Evolutionary conservation across 2,888 invertebrate genomes (phyloP), one percentile per base, ranked within the genome.

Genomic region (Linnaemya vulpina): DNA sequence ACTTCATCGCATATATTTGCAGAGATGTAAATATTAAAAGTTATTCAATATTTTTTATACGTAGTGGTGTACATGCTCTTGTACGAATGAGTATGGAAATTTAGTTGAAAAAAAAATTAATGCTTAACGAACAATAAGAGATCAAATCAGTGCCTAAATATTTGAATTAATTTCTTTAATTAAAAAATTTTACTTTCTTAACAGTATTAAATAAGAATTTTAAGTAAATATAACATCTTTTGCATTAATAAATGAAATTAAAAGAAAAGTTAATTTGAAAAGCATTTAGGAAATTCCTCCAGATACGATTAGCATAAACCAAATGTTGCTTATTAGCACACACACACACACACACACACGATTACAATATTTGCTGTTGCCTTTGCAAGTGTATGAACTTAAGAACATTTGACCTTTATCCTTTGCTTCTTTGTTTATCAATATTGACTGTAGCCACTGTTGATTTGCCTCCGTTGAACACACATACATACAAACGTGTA

Each of bases 1-100:
- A 40, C 38, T 40, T 40, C 1, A 40, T 40, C n/a, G n/a, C n/a
- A 35, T 60, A 60, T 9, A 8, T 38, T 17, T 11, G 9, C 38
- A 4, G 17, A 30, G 15, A 9, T 15, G 3, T 15, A 38, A n/a
- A n/a, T n/a, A n/a, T 1, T 22, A 1, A 58, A 40, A 25, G 20
- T 40, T 55, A 25, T 43, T 58, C 11, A 40, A 71, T 71, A 55
- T 71, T 71, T 43, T 11, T 58, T 11, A 71, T 71, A 71, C 40
- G 43, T n/a, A 25, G 43, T 17, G 55, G 17, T 17, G 17, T 38
- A 3, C 8, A 3, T 10, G 3, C 20, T n/a, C n/a, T n/a, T n/a
- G 30, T 30, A 15, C n/a, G 15, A 46, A n/a, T 46, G 1, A 38
- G 38, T 13, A 43, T 15, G 15, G 15, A 43, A 11, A 43, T 43